Evolutionary conservation across 2,797 vertebrate genomes (phyloP), one percentile per base, ranked within the genome.

Genomic region (Margarornis squamiger): DNA sequence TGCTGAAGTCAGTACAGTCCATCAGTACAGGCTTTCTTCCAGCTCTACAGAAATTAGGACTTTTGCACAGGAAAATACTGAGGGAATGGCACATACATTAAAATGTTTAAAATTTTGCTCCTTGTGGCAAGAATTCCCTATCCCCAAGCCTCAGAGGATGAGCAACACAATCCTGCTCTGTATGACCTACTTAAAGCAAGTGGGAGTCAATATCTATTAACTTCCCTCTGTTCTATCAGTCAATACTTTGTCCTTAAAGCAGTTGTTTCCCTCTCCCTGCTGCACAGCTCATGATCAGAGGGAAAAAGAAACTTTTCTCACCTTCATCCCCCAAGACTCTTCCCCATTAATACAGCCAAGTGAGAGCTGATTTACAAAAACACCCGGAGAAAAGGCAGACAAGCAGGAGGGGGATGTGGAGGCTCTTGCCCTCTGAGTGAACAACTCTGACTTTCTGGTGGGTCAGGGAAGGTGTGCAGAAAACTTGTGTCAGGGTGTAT

Each of bases 131-230:
- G 48, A 58, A 45, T 26, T 79, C 36, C 36, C 26, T 38, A 2
- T 26, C 24, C 34, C 13, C 20, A 5, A 0, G 2, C 54, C 75
- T 86, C 43, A 23, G 54, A 88, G 39, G 45, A n/a, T 0, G 1
- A 30, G 58, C 49, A 52, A 13, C 29, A 4, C 12, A 38, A 48
- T 71, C 83, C 61, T 76, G 51, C 0, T 1, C 59, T 49, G 15
- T 27, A 49, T 86, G 88, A 95, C 86, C 81, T 88, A 58, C 75
- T 62, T 76, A 51, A 58, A 94, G 48, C 63, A 57, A 88, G 55
- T 48, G 36, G 46, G 75, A 86, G 89, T 94, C 96, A 49, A 89
- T 93, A 91, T 27, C 92, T 74, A 58, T 91, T 95, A 95, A 80
- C 72, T 95, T 78, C 34, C 48, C 79, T 36, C 74, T 77, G 66